phyloP scores from a whole-genome alignment of 1,140 invertebrate species.

The Archegozetes longisetosus region DNA sequence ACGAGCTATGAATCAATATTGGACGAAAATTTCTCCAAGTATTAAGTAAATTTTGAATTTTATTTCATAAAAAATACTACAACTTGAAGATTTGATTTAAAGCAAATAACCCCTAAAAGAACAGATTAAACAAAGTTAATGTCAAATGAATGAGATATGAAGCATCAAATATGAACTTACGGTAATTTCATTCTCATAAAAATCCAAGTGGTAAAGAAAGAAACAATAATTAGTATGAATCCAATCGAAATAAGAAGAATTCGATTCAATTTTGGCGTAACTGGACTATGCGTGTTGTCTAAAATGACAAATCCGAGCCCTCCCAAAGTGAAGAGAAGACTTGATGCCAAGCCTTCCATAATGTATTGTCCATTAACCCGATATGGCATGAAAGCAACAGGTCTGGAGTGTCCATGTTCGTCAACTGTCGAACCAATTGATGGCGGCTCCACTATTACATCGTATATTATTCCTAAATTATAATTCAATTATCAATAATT shows the following conservation, averaged over 20 bases:
- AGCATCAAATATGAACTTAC: slow-evolving; percentile 33
- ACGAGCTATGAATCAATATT: too few species aligned
- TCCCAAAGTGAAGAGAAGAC: slow-evolving; percentile 87
- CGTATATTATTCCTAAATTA: slow-evolving; percentile 80
- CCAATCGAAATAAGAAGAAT: slow-evolving; percentile 80
- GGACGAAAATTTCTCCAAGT: too few species aligned
- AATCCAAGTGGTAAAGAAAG: slow-evolving; percentile 90
- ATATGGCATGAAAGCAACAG: slow-evolving; percentile 95
- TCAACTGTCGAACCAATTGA: slow-evolving; percentile 94
- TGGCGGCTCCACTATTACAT: slow-evolving; percentile 94
- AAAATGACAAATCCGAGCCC: slow-evolving; percentile 91
- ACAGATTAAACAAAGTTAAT: slow-evolving; percentile 12
- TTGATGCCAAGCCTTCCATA: slow-evolving; percentile 92
- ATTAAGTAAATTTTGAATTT: too few species aligned
- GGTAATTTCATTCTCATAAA: slow-evolving; percentile 99
- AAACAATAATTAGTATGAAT: slow-evolving; percentile 79
- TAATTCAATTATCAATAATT: too few species aligned
- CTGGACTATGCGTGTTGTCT: slow-evolving; percentile 79
- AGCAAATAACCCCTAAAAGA: slow-evolving; percentile 15
- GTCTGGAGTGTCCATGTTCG: slow-evolving; percentile 83
- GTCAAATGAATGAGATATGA: neutral
- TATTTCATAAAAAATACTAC: too few species aligned
- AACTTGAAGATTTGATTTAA: too few species aligned
- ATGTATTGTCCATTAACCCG: slow-evolving; percentile 97
- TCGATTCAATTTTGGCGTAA: slow-evolving; percentile 78